Base-by-base conservation (phyloP, 1,140 invertebrate genomes). In the Caenorhabditis remanei region DNA sequence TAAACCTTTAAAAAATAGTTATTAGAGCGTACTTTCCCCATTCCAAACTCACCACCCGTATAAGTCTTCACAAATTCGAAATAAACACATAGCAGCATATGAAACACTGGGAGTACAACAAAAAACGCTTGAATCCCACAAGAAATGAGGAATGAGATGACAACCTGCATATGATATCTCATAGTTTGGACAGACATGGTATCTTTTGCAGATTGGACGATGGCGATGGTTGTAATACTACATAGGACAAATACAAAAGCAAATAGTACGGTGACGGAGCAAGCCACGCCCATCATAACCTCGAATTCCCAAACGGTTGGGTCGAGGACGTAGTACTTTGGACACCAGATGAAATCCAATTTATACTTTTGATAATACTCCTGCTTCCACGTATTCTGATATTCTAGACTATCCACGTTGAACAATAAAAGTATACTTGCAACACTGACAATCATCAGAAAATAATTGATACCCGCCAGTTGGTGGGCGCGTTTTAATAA, bases 111-210 rank as follows among this genome's bases (percentile, higher is more conserved):
- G 16, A 65, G 61, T 11, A 65, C 61, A 41, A 65, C 61, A 16
- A 65, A 65, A 65, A 65, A 65, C 4, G 61, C 61, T 65, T 65
- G 61, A 40, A 65, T 65, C 0, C 61, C 61, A 11, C 61, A 65
- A 7, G 61, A 65, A 40, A 65, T 65, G 32, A 65, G 61, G 11
- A 65, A 65, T 14, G 61, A 65, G 2, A 40, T 65, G 24, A 65
- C 61, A 65, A 65, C 61, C 40, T 65, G 61, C 61, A 65, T 40
- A 41, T 65, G 61, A 65, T 65, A 65, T 65, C 61, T 65, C 32
- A 32, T 32, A 13, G 61, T 65, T 65, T 65, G 61, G 0, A 65
- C 24, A 14, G 61, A 65, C 61, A 65, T 65, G 3, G 61, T 65
- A 40, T 65, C 61, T 14, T 65, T 65, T 40, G 61, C 61, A 40